Conservation (phyloP, 2,113 vertebrate species). For the Theropithecus gelada region DNA sequence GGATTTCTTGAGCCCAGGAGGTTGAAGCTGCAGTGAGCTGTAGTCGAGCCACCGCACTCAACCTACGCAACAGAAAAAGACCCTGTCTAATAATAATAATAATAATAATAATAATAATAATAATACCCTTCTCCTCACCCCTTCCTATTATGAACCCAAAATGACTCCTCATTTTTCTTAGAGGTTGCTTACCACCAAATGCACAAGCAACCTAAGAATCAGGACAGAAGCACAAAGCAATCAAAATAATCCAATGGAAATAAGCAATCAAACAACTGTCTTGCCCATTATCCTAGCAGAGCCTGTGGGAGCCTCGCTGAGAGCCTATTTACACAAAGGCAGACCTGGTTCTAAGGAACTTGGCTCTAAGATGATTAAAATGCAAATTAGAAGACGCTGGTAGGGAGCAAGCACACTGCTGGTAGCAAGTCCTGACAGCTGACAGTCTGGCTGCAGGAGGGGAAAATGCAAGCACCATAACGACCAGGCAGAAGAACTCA, state of each 20-base stretch:
- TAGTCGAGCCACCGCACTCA: too few species aligned
- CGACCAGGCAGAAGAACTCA: neutral
- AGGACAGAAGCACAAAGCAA: slow-evolving; percentile 32
- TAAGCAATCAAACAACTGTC: slow-evolving; percentile 17
- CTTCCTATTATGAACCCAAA: neutral
- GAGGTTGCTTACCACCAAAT: slow-evolving; percentile 29
- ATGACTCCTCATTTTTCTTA: slow-evolving; percentile 26
- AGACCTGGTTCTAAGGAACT: neutral
- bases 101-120: too few species aligned
- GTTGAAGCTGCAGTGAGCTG: too few species aligned
- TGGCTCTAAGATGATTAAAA: slow-evolving; percentile 49
- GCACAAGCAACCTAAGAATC: neutral
- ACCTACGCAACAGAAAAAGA: too few species aligned
- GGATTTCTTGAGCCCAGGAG: too few species aligned
- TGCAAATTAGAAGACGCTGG: slow-evolving; percentile 22
- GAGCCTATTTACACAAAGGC: neutral
- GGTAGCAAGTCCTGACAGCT: neutral
- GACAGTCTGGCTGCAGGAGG: neutral
- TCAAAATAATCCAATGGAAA: slow-evolving; percentile 49
- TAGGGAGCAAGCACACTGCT: neutral
- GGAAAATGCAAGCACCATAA: neutral
- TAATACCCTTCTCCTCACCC: neutral
- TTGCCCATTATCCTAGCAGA: slow-evolving; percentile 8
- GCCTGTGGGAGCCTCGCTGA: neutral
- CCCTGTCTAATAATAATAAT: too few species aligned